Evolutionary conservation across 2,797 vertebrate genomes (phyloP).

Genomic region (Eulemur albifrons): DNA sequence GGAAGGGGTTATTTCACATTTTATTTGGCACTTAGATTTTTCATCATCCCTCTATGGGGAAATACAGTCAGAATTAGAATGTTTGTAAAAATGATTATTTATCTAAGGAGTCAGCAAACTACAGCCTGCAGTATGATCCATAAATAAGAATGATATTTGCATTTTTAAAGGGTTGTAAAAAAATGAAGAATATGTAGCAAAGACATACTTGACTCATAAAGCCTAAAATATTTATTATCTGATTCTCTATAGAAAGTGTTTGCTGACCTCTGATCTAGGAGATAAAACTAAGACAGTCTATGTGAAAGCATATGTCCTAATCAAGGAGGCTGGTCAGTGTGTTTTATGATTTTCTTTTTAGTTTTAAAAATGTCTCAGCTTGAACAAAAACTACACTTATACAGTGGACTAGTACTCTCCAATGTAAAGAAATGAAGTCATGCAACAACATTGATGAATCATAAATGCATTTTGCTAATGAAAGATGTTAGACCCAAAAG

Average conservation of each 20-base stretch:
- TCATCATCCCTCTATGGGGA: background rate
- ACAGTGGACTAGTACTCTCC: background rate
- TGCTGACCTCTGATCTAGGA: background rate
- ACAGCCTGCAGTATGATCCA: background rate
- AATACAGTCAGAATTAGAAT: background rate
- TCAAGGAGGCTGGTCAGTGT: background rate
- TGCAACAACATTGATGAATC: background rate
- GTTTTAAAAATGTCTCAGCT: background rate
- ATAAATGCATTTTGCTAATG: background rate
- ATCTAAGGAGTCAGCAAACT: background rate
- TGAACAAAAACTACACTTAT: background rate
- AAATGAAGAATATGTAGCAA: background rate
- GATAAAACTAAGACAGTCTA: background rate
- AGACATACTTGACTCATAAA: background rate
- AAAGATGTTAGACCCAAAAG: slow-evolving; percentile 6
- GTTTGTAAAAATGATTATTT: slow-evolving; percentile 9
- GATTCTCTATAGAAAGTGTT: background rate
- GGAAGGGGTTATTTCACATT: background rate
- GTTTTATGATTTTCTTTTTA: background rate
- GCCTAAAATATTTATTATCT: background rate
- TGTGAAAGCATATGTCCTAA: background rate
- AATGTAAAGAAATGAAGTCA: background rate
- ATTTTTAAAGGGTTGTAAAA: slow-evolving; percentile 6
- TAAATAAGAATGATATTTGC: slow-evolving; percentile 19
- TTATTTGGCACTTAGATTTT: slow-evolving; percentile 24